phyloP scores from a whole-genome alignment of 2,888 invertebrate genomes.

The Coelopa pilipes region DNA sequence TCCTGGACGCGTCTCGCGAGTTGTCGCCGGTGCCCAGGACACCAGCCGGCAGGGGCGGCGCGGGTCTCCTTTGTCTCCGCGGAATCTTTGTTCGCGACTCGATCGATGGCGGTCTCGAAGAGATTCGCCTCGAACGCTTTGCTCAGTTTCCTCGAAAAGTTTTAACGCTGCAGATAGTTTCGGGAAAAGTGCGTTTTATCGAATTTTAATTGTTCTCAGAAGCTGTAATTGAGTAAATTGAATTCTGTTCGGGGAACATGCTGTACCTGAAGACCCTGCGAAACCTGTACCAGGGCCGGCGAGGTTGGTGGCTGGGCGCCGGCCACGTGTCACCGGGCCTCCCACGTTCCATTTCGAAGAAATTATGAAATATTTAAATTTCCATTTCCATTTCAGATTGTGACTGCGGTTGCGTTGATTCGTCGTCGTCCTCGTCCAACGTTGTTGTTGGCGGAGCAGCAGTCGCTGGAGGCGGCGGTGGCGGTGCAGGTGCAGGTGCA shows the following conservation, averaged over 20 bases:
- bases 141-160: slow-evolving; percentile 47
- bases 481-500: slow-evolving; percentile 23
- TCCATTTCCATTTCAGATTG: slow-evolving; percentile 54
- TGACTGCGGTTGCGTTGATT: slow-evolving; percentile 67
- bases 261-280: background rate
- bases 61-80: slow-evolving; percentile 5
- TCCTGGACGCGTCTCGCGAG: slow-evolving; percentile 6
- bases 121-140: slow-evolving; percentile 44
- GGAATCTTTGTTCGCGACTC: background rate
- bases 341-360: no score
- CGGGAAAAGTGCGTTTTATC: slow-evolving; percentile 1
- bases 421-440: slow-evolving; percentile 47
- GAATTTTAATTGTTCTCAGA: background rate
- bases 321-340: background rate
- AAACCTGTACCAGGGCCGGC: no score
- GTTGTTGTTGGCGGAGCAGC: slow-evolving; percentile 40
- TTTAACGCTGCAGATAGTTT: slow-evolving; percentile 34
- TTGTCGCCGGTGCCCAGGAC: background rate
- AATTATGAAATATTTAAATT: background rate
- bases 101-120: background rate
- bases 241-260: background rate
- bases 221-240: background rate
- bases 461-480: slow-evolving; percentile 43
- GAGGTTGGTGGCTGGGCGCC: background rate
- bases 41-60: background rate